Conservation (phyloP, 2,888 invertebrate species). For the Micropterix aruncella region DNA sequence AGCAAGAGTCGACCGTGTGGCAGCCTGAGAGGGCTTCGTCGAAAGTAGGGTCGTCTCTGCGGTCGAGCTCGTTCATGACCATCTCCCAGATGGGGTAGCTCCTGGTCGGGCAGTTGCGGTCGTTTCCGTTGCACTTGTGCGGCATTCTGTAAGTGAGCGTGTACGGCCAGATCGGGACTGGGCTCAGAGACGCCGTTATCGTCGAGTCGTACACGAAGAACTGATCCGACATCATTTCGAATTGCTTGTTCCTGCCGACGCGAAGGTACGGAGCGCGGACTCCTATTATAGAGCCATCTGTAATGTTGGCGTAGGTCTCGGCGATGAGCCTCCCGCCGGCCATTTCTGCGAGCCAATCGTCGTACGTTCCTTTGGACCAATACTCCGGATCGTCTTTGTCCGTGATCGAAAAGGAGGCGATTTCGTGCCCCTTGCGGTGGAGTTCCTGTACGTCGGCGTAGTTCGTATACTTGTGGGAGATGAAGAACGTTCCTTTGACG, state of each 20-base stretch:
- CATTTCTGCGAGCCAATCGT: slow-evolving; percentile 92
- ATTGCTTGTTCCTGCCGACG: slow-evolving; percentile 91
- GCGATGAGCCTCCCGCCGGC: slow-evolving; percentile 84
- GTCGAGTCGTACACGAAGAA: slow-evolving; percentile 92
- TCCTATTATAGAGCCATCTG: slow-evolving; percentile 84
- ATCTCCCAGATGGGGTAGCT: slow-evolving; percentile 94
- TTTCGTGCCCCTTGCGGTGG: slow-evolving; percentile 84
- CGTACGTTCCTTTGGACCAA: slow-evolving; percentile 87
- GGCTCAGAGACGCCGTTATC: slow-evolving; percentile 80
- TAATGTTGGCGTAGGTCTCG: slow-evolving; percentile 80
- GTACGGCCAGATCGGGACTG: slow-evolving; percentile 94
- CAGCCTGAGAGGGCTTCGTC: slow-evolving; percentile 85
- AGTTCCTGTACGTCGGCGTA: slow-evolving; percentile 88
- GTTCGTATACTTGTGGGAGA: slow-evolving; percentile 88
- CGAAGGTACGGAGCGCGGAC: slow-evolving; percentile 81
- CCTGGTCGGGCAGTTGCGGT: slow-evolving; percentile 82
- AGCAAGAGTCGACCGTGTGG: slow-evolving; percentile 91
- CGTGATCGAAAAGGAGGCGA: slow-evolving; percentile 89
- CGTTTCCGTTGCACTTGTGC: slow-evolving; percentile 83
- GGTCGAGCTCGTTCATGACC: slow-evolving; percentile 89
- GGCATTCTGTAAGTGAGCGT: slow-evolving; percentile 97
- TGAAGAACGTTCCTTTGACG: slow-evolving; percentile 84
- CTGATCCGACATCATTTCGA: slow-evolving; percentile 95
- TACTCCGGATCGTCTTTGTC: slow-evolving; percentile 85
- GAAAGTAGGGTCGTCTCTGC: slow-evolving; percentile 78